Evolutionary conservation across 1,140 invertebrate genomes (phyloP), one percentile per base, ranked within the genome.

Genomic region (Thalassaphorura encarpata): DNA sequence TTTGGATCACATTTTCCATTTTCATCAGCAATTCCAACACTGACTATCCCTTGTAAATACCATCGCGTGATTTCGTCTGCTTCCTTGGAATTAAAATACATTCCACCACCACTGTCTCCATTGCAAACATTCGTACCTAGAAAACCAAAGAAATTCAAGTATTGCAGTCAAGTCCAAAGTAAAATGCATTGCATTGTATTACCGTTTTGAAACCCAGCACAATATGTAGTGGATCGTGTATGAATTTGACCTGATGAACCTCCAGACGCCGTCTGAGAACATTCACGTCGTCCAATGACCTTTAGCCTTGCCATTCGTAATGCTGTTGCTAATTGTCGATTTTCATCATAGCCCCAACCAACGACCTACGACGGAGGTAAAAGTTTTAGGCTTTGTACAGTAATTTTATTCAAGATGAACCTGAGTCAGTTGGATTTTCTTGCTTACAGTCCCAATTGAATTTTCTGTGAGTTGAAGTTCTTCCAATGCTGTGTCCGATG

Each of bases 21-120:
- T 39, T 56, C 36, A 2, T 60, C 48, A 19, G 50, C 23, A 46
- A 62, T 54, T 0, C 63, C 61, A 1, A 61, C 53, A 31, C 61
- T 63, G 13, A 53, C 54, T 3, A 60, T 36, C 15, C 63, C 63
- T 56, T 63, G 63, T 21, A 65, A 26, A 45, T 54, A 61, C 63
- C 63, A 64, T 24, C 21, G 23, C 4, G 36, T 55, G 4, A 42
- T 58, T 1, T 28, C 21, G 2, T 48, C 49, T 8, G 43, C 15
- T 15, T 41, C 45, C 33, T 52, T 47, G 3, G 52, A 33, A 11
- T 45, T 40, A 42, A 65, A 65, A 29, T 52, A 60, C 56, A 62
- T 62, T 6, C 63, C 63, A 27, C 42, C 43, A 2, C 63, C 63
- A 52, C 57, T 60, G 46, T 65, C 63, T 0, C 61, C 63, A 18